Evolutionary conservation across 1,140 invertebrate species (phyloP).

Genomic region (Geopemphigus sp.): DNA sequence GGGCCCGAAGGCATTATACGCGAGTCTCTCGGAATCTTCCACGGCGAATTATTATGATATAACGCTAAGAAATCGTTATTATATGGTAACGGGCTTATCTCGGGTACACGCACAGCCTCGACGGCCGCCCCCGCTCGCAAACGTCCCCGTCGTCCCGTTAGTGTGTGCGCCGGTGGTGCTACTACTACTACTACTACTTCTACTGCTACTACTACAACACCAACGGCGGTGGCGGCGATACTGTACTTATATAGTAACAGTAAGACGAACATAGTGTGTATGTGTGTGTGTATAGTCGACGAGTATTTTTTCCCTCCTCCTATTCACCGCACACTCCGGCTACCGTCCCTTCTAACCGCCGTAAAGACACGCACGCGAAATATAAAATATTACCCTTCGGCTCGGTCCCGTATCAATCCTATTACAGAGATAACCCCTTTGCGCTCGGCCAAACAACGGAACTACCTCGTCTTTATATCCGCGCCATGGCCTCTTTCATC

Average conservation of each 20-base stretch:
- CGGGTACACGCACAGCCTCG: constrained; percentile 44
- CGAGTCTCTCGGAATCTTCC: constrained; percentile 38
- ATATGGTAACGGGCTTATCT: constrained; percentile 50
- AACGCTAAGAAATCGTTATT: constrained; percentile 50
- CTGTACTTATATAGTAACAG: background rate
- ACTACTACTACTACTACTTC: background rate
- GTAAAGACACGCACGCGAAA: constrained; percentile 10
- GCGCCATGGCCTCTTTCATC: too few species aligned
- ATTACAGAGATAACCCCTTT: constrained; percentile 36
- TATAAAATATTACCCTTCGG: constrained; percentile 40
- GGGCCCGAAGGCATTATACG: constrained; percentile 47
- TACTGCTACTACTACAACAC: too few species aligned
- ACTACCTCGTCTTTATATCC: too few species aligned
- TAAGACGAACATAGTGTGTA: background rate
- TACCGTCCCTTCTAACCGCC: too few species aligned
- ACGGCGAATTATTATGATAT: constrained; percentile 49
- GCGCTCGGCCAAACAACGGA: background rate
- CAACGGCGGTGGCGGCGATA: background rate
- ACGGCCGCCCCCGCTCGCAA: background rate
- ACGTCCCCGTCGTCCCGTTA: background rate
- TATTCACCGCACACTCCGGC: background rate
- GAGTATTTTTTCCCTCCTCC: background rate
- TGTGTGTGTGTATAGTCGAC: background rate
- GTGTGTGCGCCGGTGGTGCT: background rate
- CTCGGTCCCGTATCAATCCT: constrained; percentile 28